Conservation (phyloP, 2,797 vertebrate species). For the Sphenodon punctatus region DNA sequence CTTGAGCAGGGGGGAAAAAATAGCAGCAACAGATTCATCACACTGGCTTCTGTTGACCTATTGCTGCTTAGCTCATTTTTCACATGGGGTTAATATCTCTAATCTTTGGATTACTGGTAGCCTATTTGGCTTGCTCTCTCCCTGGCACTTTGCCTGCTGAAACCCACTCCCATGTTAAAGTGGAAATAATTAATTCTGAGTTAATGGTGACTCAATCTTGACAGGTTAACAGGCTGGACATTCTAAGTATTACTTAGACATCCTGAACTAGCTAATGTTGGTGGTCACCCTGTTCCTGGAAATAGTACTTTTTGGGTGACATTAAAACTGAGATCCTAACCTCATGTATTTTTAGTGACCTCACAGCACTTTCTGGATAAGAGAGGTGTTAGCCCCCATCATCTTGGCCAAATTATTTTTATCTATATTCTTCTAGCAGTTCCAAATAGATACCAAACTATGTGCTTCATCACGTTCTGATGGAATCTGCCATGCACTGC, state of each 20-base stretch:
- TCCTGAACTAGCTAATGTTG: constrained; percentile 13
- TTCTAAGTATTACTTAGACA: constrained; percentile 29
- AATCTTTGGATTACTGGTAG: constrained; percentile 53
- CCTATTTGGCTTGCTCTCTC: constrained; percentile 56
- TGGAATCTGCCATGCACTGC: not conserved
- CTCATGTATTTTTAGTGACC: constrained; percentile 4
- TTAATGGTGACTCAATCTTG: constrained; percentile 56
- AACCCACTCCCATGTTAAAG: constrained; percentile 57
- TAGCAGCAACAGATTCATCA: constrained; percentile 36
- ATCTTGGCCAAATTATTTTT: too few species aligned
- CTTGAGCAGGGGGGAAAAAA: constrained; percentile 20
- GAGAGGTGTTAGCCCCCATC: not conserved
- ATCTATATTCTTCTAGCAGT: too few species aligned
- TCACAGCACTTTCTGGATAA: not conserved
- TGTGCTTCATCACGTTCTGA: not conserved
- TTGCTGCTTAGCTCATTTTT: constrained; percentile 61
- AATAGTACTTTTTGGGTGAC: constrained; percentile 2
- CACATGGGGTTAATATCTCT: constrained; percentile 57
- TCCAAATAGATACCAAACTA: not conserved
- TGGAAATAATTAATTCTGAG: constrained; percentile 66
- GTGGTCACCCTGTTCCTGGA: constrained; percentile 28
- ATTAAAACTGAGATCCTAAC: too few species aligned
- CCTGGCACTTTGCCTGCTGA: constrained; percentile 51
- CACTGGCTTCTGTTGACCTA: constrained; percentile 44
- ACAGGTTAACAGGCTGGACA: constrained; percentile 16